phyloP scores from a whole-genome alignment of 2,797 vertebrate species.

The Delichon dasypus region DNA sequence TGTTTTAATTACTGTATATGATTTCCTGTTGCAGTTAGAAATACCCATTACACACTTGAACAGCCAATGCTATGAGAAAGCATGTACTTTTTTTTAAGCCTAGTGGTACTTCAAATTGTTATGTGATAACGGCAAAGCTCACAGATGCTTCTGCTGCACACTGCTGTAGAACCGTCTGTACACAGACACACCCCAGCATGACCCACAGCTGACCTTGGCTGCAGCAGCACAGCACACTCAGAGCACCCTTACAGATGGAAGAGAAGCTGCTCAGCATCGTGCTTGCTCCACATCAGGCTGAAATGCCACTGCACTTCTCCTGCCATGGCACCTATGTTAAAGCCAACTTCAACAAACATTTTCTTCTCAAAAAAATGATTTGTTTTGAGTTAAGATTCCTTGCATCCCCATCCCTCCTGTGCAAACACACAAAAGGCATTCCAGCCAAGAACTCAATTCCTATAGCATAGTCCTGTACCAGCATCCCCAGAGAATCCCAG shows the following conservation, averaged over 20 bases:
- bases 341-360: neutral
- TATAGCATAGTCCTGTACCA: neutral
- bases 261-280: neutral
- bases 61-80: neutral
- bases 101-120: conserved; percentile 21
- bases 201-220: neutral
- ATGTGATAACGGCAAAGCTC: neutral
- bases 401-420: neutral
- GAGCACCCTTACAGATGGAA: neutral
- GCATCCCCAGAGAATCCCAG: neutral
- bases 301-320: neutral
- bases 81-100: neutral
- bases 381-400: neutral
- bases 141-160: neutral
- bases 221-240: neutral
- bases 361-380: neutral
- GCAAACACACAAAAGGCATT: neutral
- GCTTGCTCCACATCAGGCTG: neutral
- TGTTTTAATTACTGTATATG: conserved; percentile 63
- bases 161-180: neutral
- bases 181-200: neutral
- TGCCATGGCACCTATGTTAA: neutral
- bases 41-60: conserved; percentile 60
- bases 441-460: neutral
- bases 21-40: conserved; percentile 51